phyloP scores from a whole-genome alignment of 2,888 invertebrate species.

The Cheilosia variabilis region DNA sequence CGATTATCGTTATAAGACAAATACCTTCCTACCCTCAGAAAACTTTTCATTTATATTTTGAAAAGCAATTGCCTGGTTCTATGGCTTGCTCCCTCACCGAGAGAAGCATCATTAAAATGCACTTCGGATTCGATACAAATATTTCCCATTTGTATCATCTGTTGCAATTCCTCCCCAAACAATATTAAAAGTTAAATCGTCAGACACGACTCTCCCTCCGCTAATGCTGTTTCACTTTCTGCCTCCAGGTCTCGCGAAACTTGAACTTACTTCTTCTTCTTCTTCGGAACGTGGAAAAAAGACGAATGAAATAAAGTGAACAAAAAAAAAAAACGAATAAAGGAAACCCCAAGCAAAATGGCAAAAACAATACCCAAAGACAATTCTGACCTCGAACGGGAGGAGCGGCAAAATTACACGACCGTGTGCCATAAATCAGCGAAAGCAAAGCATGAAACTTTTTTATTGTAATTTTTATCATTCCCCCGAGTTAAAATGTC shows the following conservation, averaged over 20 bases:
- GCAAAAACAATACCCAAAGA: slow-evolving; percentile 70
- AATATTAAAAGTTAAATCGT: slow-evolving; percentile 74
- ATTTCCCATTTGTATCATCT: slow-evolving; percentile 76
- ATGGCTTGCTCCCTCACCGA: background rate
- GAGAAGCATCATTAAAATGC: slow-evolving; percentile 69
- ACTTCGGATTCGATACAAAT: slow-evolving; percentile 67
- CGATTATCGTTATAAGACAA: too few relatives aligned
- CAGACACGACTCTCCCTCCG: slow-evolving; percentile 19
- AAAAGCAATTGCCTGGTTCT: slow-evolving; percentile 16
- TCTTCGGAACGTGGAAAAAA: slow-evolving; percentile 27
- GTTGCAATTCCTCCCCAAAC: slow-evolving; percentile 74
- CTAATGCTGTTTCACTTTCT: slow-evolving; percentile 39
- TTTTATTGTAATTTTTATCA: slow-evolving; percentile 77
- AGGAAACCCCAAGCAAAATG: slow-evolving; percentile 39
- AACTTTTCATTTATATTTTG: slow-evolving; percentile 30
- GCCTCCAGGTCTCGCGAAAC: slow-evolving; percentile 32
- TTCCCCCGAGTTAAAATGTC: slow-evolving; percentile 78
- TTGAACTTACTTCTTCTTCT: slow-evolving; percentile 20
- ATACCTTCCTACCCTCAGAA: slow-evolving; percentile 2
- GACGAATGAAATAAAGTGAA: slow-evolving; percentile 13
- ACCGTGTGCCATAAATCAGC: slow-evolving; percentile 77
- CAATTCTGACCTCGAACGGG: slow-evolving; percentile 70
- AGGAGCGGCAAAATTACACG: slow-evolving; percentile 66
- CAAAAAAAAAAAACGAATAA: slow-evolving; percentile 10
- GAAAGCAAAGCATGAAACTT: slow-evolving; percentile 77